Evolutionary conservation across 1,140 invertebrate species (phyloP).

Genomic region (Chrysoperla carnea): DNA sequence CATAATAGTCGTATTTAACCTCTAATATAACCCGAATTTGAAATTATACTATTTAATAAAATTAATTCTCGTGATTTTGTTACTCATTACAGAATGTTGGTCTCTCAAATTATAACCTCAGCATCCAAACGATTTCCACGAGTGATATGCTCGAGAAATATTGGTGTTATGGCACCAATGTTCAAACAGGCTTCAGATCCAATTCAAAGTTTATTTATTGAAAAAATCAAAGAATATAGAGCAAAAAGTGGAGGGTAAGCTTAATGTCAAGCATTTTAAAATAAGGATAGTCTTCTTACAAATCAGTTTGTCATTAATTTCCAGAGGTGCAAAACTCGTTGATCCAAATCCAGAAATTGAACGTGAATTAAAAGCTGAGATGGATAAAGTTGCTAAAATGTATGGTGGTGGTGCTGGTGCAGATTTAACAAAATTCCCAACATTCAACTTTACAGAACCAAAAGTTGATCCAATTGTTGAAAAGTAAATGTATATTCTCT

Average conservation of each 20-base stretch:
- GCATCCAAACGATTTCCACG: constrained; percentile 10
- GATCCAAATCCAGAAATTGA: constrained; percentile 60
- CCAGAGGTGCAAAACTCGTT: constrained; percentile 62
- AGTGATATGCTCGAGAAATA: constrained; percentile 35
- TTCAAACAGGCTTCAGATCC: constrained; percentile 65
- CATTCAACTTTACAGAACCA: constrained; percentile 58
- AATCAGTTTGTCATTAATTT: too few relatives aligned
- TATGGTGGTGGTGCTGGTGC: constrained; percentile 55
- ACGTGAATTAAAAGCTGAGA: constrained; percentile 51
- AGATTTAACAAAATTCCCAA: constrained; percentile 80
- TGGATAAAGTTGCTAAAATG: constrained; percentile 61
- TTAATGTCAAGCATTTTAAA: constrained; percentile 6
- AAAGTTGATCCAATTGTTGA: constrained; percentile 28
- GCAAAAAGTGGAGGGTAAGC: constrained; percentile 49
- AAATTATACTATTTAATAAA: neutral
- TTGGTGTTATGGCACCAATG: constrained; percentile 45
- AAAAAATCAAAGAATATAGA: constrained; percentile 83
- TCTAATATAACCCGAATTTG: too few relatives aligned
- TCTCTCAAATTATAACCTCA: constrained; percentile 11
- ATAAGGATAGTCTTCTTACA: neutral
- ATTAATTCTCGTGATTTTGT: neutral
- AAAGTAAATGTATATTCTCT: neutral
- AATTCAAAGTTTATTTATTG: constrained; percentile 83
- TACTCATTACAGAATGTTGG: constrained; percentile 12
- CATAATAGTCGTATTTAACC: too few relatives aligned